phyloP scores from a whole-genome alignment of 2,113 vertebrate species.

The Caranx ignobilis region DNA sequence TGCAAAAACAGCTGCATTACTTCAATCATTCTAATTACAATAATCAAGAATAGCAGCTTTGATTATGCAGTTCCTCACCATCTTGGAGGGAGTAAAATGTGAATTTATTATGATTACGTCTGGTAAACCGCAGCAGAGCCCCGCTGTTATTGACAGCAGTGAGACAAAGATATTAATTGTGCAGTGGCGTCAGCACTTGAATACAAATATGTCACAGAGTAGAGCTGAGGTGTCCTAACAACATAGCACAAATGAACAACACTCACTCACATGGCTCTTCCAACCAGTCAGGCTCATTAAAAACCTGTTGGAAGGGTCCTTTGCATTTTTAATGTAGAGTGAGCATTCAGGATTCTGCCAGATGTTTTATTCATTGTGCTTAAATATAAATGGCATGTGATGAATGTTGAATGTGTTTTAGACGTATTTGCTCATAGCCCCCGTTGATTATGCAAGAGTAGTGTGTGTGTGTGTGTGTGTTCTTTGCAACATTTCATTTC shows the following conservation, averaged over 20 bases:
- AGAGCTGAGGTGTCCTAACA: conserved; percentile 30
- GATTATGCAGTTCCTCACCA: conserved; percentile 18
- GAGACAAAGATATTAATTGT: conserved; percentile 22
- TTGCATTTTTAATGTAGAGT: conserved; percentile 74
- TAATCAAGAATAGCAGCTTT: conserved; percentile 17
- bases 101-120: conserved; percentile 43
- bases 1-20: conserved; percentile 4
- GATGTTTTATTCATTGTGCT: conserved; percentile 79
- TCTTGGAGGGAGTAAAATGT: conserved; percentile 31
- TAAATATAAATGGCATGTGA: conserved; percentile 77
- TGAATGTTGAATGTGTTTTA: conserved; percentile 66
- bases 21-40: conserved; percentile 16
- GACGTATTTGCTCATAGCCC: conserved; percentile 55
- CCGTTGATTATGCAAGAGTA: conserved; percentile 54
- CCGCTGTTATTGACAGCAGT: conserved; percentile 10
- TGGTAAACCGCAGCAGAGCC: conserved; percentile 16
- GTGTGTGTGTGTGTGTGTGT: conserved; percentile 5
- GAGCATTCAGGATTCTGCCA: conserved; percentile 69
- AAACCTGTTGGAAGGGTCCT: conserved; percentile 67
- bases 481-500: conserved; percentile 11
- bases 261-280: conserved; percentile 37
- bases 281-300: conserved; percentile 76
- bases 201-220: conserved; percentile 41
- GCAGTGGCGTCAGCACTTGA: background rate
- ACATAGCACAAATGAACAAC: conserved; percentile 33